These are phyloP conservation scores for Drosophila neotestacea DNA, from an alignment of 2,888 invertebrate genomes.

Conservation along the genomic window DNA sequence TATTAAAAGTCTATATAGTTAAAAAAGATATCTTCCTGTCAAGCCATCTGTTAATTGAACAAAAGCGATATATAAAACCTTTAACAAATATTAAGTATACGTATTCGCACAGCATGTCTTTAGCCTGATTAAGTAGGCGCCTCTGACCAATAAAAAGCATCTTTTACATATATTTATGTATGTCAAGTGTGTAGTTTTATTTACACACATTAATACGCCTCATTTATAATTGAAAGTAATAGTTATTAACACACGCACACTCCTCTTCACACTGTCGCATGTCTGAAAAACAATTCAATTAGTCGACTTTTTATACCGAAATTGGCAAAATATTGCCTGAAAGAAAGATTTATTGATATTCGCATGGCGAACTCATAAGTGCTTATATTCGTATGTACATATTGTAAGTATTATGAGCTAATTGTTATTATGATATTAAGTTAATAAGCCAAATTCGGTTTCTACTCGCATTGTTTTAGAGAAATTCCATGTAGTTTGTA, in stretches of 20 bases:
- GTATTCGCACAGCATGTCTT: neutral
- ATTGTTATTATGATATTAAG: slow-evolving; percentile 51
- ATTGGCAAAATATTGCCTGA: slow-evolving; percentile 13
- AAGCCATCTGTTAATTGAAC: neutral
- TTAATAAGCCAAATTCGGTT: slow-evolving; percentile 38
- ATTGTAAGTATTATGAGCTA: slow-evolving; percentile 47
- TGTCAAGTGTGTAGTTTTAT: neutral
- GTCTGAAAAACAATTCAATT: slow-evolving; percentile 55
- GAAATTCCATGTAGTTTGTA: slow-evolving; percentile 25
- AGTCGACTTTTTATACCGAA: slow-evolving; percentile 28
- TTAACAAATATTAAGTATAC: too few relatives aligned
- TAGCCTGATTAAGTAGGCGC: neutral
- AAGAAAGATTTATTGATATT: slow-evolving; percentile 59
- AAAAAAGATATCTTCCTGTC: neutral
- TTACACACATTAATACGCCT: slow-evolving; percentile 19
- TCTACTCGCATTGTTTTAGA: slow-evolving; percentile 42
- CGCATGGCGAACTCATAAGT: slow-evolving; percentile 15
- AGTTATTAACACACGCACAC: slow-evolving; percentile 11
- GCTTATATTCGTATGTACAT: slow-evolving; percentile 13
- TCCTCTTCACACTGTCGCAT: slow-evolving; percentile 4
- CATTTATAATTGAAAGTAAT: slow-evolving; percentile 41
- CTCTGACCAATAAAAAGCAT: neutral
- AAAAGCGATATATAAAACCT: too few relatives aligned
- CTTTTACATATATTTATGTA: neutral
- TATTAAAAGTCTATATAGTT: too few relatives aligned